These are phyloP conservation scores for Linnaemya vulpina DNA, from an alignment of 2,888 invertebrate species.

Conservation along the genomic window DNA sequence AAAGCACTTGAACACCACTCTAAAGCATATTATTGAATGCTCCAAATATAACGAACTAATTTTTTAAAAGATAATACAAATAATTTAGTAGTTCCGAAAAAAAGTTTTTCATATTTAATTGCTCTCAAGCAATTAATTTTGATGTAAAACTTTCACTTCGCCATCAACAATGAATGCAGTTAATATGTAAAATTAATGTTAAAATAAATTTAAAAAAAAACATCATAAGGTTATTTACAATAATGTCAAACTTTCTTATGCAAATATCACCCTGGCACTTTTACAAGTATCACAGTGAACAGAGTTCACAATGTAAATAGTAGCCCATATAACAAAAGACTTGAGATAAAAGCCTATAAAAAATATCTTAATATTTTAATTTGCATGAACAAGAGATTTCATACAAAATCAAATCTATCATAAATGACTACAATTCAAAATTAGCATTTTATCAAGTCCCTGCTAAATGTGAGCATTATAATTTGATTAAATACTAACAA, in stretches of 20 bases:
- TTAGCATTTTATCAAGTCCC: not conserved
- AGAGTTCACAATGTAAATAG: not conserved
- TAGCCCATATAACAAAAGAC: not conserved
- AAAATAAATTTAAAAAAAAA: not conserved
- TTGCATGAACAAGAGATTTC: not conserved
- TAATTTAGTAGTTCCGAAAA: no score
- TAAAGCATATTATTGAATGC: no score
- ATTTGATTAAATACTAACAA: not conserved
- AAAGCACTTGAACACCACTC: no score
- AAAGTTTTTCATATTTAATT: no score
- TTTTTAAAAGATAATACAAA: no score
- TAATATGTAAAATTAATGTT: not conserved
- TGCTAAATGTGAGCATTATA: not conserved
- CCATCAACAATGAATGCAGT: not conserved
- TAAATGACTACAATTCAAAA: not conserved
- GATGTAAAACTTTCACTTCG: not conserved
- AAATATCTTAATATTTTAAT: not conserved
- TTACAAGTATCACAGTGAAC: not conserved
- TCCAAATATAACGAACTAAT: no score
- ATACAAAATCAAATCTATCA: not conserved
- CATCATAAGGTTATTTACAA: not conserved
- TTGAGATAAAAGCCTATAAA: not conserved
- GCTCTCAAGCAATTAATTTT: not conserved
- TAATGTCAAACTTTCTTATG: not conserved
- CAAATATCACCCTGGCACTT: not conserved